Base-by-base conservation (phyloP, 2,797 vertebrate genomes). In the Nannoperca australis region DNA sequence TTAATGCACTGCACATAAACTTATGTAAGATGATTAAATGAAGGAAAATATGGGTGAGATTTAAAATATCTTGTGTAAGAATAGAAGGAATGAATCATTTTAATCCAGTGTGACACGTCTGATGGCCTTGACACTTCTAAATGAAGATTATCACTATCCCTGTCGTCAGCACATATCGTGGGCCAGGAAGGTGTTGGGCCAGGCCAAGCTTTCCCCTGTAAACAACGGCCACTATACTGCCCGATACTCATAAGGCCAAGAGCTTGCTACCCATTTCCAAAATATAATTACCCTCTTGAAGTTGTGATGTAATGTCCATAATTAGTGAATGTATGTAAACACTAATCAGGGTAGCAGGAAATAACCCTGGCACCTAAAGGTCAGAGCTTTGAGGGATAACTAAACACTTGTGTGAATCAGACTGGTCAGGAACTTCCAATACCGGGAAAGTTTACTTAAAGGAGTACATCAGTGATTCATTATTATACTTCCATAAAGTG, bases 121-220 rank as follows among this genome's bases (percentile, higher is more conserved):
- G 55, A 72, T 73, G 89, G 85, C 89, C 85, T 93, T 92, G 90
- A 93, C 78, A 90, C 78, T 67, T 87, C 66, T 89, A 88, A 94
- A 76, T 85, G 85, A 83, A 89, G 93, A 93, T 93, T 92, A 94
- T 88, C 87, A 73, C 60, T 68, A 79, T 89, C 81, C 81, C 73
- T 85, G 79, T 74, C 22, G 85, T 95, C 94, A 95, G 94, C 92
- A 86, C 67, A 78, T 91, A 85, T 62, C 3, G 18, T 22, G 45
- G 50, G 38, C 64, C 53, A 53, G 70, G 56, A 62, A 50, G 55
- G 45, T 77, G 61, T 34, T 61, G 71, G 70, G 45, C 79, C 79
- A 80, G 76, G 73, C 55, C 76, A 64, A 53, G 76, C 78, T 38
- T 62, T 67, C 18, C 59, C 36, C 67, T 81, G 65, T 78, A 80